Evolutionary conservation across 2,888 invertebrate species (phyloP), one percentile per base, ranked within the genome.

Genomic region (Orthosia incerta): DNA sequence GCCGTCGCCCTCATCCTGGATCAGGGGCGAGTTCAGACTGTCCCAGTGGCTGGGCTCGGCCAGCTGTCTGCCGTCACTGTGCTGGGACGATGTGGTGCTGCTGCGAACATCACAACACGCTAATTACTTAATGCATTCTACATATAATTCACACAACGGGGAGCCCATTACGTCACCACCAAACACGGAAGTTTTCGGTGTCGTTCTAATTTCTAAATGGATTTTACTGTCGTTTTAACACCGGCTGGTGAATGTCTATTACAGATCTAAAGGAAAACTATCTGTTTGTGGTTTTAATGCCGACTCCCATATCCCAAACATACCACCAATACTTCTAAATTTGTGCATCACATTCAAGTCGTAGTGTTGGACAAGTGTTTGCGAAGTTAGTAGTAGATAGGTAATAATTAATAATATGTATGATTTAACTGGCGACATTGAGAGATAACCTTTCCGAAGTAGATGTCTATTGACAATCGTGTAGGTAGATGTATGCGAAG

Each of bases 1-100:
- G 96, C 98, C 99, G 93, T 99, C 98, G 71, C 99, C 99, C 91
- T 99, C 99, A 89, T 99, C 99, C 95, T 99, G 98, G 93, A 98
- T 99, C 88, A 99, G 97, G 20, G 99, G 99, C 66, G 99, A 99
- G 96, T 98, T 98, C 82, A 99, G 97, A 84, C 98, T 98, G 91
- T 98, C 98, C 98, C 98, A 98, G 92, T 98, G 98, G 89, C 94
- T 95, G 71, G 97, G 96, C 87, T 97, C 97, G 81, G 97, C 97
- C 84, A 97, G 89, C 90, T 97, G 97, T 92, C 97, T 97, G 93
- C 93, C 96, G 91, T 97, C 97, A 87, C 97, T 97, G 92, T 97
- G 97, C 80, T 97, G 96, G 90, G 97, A 96, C 82, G 97, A 97
- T 87, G 97, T 97, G 83, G 97, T 97, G 70, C 97, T 96, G 96